phyloP scores from a whole-genome alignment of 2,888 invertebrate genomes.

The Stenotaenia linearis region DNA sequence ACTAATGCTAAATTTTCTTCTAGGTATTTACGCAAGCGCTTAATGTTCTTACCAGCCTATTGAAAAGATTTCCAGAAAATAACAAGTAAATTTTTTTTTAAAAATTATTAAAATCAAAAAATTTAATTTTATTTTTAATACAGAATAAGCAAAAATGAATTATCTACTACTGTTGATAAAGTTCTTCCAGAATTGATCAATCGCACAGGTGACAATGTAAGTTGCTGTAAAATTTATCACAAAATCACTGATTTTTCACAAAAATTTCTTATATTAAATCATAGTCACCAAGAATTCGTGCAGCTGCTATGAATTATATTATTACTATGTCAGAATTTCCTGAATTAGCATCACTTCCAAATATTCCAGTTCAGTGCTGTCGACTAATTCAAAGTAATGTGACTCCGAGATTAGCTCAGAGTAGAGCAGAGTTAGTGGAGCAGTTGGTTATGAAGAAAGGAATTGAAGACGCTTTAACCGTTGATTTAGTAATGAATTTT shows the following conservation, averaged over 20 bases:
- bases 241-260: too few species aligned
- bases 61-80: slow-evolving; percentile 33
- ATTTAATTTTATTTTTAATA: slow-evolving; percentile 2
- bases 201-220: slow-evolving; percentile 75
- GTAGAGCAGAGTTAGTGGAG: slow-evolving; percentile 80
- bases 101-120: background rate
- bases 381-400: slow-evolving; percentile 77
- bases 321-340: slow-evolving; percentile 36
- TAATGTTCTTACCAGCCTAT: slow-evolving; percentile 33
- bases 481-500: slow-evolving; percentile 46
- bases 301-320: slow-evolving; percentile 34
- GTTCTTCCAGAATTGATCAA: slow-evolving; percentile 73
- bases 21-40: slow-evolving; percentile 35
- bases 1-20: background rate
- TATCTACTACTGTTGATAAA: slow-evolving; percentile 74
- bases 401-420: slow-evolving; percentile 77
- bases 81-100: background rate
- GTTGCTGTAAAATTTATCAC: background rate
- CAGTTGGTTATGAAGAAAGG: slow-evolving; percentile 70
- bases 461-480: slow-evolving; percentile 66
- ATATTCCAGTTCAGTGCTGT: slow-evolving; percentile 75
- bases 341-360: slow-evolving; percentile 57
- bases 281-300: slow-evolving; percentile 33
- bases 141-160: slow-evolving; percentile 75
- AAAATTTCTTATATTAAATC: too few species aligned